A percentile compares a stretch with the other conserved stretches of the same genome.
Conservation (phyloP, 2,113 vertebrate species). For the Saguinus midas region DNA sequence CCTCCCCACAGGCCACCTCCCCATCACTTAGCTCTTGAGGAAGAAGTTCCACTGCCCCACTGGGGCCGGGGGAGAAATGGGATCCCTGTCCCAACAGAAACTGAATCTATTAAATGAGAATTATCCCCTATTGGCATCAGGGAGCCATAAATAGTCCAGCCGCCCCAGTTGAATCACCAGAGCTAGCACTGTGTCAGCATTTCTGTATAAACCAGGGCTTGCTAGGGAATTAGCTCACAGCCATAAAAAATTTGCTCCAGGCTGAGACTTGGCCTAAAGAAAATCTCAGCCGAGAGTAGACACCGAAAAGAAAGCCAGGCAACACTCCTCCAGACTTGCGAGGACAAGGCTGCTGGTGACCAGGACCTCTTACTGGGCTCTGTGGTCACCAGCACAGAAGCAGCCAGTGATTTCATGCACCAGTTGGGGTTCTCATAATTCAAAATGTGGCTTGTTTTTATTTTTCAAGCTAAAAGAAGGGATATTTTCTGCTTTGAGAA, state of each 20-base stretch:
- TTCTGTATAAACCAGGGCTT: constrained; percentile 85
- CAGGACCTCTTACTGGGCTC: constrained; percentile 44
- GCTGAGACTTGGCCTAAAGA: constrained; percentile 83
- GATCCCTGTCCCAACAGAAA: constrained; percentile 76
- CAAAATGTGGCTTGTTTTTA: constrained; percentile 40
- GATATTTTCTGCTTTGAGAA: constrained; percentile 40
- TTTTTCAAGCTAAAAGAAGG: constrained; percentile 46
- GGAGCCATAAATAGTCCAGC: constrained; percentile 84
- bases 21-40: constrained; percentile 20
- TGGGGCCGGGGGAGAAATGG: background rate
- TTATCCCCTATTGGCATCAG: constrained; percentile 81
- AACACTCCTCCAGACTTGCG: constrained; percentile 67
- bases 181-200: constrained; percentile 84
- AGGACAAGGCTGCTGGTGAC: constrained; percentile 66
- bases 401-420: constrained; percentile 66
- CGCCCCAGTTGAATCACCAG: constrained; percentile 75
- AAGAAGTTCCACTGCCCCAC: constrained; percentile 63
- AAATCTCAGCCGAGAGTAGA: constrained; percentile 79
- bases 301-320: constrained; percentile 73
- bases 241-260: constrained; percentile 85
- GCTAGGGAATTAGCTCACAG: constrained; percentile 83
- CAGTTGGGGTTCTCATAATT: constrained; percentile 63
- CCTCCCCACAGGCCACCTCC: constrained; percentile 45
- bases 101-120: constrained; percentile 81
- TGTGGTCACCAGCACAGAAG: constrained; percentile 67